A percentile compares a stretch with the other conserved stretches of the same genome.
Conservation (phyloP, 2,888 invertebrate species). For the Asteroscopus sphinx region DNA sequence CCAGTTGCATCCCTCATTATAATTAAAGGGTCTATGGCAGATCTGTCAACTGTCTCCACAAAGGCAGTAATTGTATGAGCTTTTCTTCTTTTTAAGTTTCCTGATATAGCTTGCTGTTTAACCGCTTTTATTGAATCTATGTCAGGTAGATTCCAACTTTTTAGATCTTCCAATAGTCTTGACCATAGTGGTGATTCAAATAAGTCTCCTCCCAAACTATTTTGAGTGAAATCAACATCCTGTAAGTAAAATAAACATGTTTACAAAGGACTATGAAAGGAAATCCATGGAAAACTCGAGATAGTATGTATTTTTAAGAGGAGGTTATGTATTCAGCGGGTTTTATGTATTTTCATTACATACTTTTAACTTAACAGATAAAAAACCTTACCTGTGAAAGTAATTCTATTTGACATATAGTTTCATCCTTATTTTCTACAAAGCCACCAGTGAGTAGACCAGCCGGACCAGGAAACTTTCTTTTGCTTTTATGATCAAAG, state of each 20-base stretch:
- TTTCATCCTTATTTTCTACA: constrained; percentile 76
- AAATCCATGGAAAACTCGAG: too few relatives aligned
- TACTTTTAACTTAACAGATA: too few relatives aligned
- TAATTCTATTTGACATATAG: constrained; percentile 78
- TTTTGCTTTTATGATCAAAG: constrained; percentile 81
- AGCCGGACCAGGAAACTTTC: constrained; percentile 86
- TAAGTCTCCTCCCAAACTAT: constrained; percentile 69
- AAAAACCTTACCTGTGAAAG: constrained; percentile 77
- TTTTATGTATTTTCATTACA: too few relatives aligned
- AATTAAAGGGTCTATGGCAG: constrained; percentile 80
- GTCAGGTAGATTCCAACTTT: constrained; percentile 67
- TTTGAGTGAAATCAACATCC: constrained; percentile 82
- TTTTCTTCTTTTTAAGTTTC: constrained; percentile 75
- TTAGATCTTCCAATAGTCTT: constrained; percentile 72
- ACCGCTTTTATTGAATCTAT: constrained; percentile 78
- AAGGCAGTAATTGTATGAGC: constrained; percentile 80
- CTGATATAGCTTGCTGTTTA: constrained; percentile 77
- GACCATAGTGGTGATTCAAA: constrained; percentile 82
- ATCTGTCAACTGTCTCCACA: constrained; percentile 83
- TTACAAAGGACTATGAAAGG: too few relatives aligned
- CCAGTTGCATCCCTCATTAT: constrained; percentile 81
- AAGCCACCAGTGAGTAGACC: constrained; percentile 78
- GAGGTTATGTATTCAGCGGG: too few relatives aligned
- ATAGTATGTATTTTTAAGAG: too few relatives aligned
- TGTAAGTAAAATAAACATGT: constrained; percentile 52